Conservation (phyloP, 2,888 invertebrate species). For the Lasioglossum pauxillum region DNA sequence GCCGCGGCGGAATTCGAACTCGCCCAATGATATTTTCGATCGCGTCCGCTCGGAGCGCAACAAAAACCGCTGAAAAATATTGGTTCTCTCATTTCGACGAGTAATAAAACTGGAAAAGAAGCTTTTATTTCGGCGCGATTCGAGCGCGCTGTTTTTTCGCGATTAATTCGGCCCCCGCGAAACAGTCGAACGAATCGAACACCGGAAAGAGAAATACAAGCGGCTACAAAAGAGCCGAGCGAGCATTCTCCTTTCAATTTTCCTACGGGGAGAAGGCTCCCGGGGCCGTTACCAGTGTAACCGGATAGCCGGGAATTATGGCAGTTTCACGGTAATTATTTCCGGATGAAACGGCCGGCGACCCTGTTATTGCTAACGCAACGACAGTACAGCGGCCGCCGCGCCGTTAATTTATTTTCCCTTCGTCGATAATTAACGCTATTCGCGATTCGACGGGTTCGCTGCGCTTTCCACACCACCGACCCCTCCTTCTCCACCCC, state of each 20-base stretch:
- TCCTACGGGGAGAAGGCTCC: not conserved
- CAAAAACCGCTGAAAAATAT: not conserved
- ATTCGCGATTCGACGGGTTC: slow-evolving; percentile 25
- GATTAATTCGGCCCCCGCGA: slow-evolving; percentile 17
- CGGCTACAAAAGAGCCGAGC: not conserved
- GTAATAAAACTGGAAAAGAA: not conserved
- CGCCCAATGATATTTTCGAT: not conserved
- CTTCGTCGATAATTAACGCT: slow-evolving; percentile 47
- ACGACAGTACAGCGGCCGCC: slow-evolving; percentile 10
- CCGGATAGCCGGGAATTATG: slow-evolving; percentile 40
- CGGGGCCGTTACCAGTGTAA: not conserved
- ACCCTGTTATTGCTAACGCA: slow-evolving; percentile 27
- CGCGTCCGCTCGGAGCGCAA: not conserved
- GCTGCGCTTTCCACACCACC: slow-evolving; percentile 2
- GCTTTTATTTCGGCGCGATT: not conserved
- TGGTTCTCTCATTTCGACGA: not conserved
- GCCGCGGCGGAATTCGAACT: not conserved
- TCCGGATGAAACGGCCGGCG: slow-evolving; percentile 19
- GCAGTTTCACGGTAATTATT: slow-evolving; percentile 47
- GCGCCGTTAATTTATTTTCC: slow-evolving; percentile 46
- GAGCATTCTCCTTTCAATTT: slow-evolving; percentile 7
- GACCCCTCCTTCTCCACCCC: not conserved
- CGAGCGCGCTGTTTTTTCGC: not conserved
- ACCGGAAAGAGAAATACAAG: not conserved
- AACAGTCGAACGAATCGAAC: slow-evolving; percentile 7